Evolutionary conservation across 2,797 vertebrate genomes (phyloP).

Genomic region (Uromys caudimaculatus): DNA sequence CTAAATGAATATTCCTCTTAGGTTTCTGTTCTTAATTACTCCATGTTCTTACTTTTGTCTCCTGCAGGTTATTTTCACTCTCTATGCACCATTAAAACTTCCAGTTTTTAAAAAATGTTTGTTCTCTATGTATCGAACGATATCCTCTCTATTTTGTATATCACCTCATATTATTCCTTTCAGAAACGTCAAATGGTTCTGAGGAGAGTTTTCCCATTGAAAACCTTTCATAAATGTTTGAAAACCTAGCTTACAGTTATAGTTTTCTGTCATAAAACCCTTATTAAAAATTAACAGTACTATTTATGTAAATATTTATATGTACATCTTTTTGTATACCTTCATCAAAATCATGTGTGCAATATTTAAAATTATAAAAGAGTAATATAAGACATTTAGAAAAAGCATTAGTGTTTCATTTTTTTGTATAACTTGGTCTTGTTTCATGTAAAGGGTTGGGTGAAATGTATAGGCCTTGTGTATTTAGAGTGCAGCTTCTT

Average conservation of each 20-base stretch:
- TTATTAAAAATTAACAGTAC: not conserved
- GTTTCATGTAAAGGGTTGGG: not conserved
- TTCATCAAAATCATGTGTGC: not conserved
- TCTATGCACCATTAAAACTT: not conserved
- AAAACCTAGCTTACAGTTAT: not conserved
- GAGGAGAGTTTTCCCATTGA: fast-evolving
- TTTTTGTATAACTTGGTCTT: not conserved
- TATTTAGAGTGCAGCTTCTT: not conserved
- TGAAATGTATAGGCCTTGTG: not conserved
- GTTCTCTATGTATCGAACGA: not conserved
- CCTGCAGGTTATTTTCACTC: not conserved
- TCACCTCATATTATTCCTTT: not conserved
- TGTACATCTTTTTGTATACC: not conserved
- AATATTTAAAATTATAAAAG: not conserved
- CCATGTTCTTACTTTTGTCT: not conserved
- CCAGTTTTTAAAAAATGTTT: not conserved
- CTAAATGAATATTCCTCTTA: not conserved
- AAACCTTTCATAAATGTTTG: not conserved
- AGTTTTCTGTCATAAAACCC: not conserved
- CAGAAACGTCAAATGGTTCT: not conserved
- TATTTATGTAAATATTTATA: not conserved
- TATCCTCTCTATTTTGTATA: not conserved
- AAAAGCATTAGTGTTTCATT: not conserved
- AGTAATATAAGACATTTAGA: not conserved
- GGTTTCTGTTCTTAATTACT: not conserved